Evolutionary conservation across 2,113 vertebrate species (phyloP).

Genomic region (Lanius ludovicianus): DNA sequence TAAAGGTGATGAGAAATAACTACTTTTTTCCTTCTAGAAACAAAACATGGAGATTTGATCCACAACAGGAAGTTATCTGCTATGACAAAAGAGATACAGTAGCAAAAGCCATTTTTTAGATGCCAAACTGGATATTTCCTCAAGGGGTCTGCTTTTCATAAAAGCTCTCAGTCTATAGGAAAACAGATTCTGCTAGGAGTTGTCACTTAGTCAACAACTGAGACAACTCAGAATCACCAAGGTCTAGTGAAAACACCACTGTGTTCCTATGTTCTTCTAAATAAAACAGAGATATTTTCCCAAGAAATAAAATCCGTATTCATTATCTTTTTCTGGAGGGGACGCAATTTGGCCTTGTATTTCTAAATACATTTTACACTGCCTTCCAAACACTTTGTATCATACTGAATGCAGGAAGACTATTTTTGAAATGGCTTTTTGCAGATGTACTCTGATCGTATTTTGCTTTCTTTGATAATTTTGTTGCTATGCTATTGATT

Average conservation of each 20-base stretch:
- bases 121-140: not conserved
- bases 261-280: not conserved
- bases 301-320: not conserved
- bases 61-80: not conserved
- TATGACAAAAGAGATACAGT: not conserved
- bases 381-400: not conserved
- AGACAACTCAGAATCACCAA: not conserved
- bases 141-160: not conserved
- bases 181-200: not conserved
- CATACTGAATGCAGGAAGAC: not conserved
- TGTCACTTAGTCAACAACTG: not conserved
- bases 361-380: not conserved
- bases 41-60: not conserved
- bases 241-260: not conserved
- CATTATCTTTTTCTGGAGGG: not conserved
- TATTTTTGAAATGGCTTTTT: conserved; percentile 19
- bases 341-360: not conserved
- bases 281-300: not conserved
- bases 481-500: conserved; percentile 5
- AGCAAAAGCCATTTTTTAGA: not conserved
- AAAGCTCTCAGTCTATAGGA: not conserved
- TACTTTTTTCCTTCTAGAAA: not conserved
- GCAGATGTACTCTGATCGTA: not conserved
- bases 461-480: conserved; percentile 29
- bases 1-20: not conserved